phyloP scores from a whole-genome alignment of 2,113 vertebrate genomes.

The Rhinolophus ferrumequinum region DNA sequence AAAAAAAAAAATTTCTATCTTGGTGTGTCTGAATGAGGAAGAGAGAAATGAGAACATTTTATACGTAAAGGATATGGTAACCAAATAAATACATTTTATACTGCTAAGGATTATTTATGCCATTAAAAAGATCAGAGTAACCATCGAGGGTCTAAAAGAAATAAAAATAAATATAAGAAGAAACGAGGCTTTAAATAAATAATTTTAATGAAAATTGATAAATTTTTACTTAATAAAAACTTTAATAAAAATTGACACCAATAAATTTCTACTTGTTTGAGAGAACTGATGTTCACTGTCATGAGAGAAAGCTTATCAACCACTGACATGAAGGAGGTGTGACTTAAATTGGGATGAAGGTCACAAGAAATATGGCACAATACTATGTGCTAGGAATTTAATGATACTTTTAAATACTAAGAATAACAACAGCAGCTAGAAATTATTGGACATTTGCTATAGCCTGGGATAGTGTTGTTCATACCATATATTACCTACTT shows the following conservation, averaged over 20 bases:
- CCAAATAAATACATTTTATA: background rate
- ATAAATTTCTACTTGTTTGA: no score
- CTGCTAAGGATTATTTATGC: background rate
- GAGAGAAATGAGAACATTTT: background rate
- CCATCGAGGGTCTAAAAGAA: background rate
- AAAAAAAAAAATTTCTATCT: constrained; percentile 37
- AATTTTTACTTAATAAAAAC: background rate
- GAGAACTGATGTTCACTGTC: background rate
- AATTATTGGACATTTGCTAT: background rate
- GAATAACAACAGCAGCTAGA: background rate
- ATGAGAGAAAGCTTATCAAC: background rate
- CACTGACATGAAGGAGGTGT: background rate
- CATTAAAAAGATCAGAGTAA: background rate
- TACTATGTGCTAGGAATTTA: background rate
- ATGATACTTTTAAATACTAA: background rate
- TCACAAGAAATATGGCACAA: background rate
- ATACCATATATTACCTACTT: background rate
- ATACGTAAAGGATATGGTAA: background rate
- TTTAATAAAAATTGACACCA: background rate
- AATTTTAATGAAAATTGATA: background rate
- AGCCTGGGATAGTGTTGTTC: background rate
- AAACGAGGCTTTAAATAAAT: background rate
- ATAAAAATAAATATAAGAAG: background rate
- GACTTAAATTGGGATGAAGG: background rate
- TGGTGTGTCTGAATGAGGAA: background rate